phyloP scores from a whole-genome alignment of 1,140 invertebrate species.

The Megalonaias nervosa region DNA sequence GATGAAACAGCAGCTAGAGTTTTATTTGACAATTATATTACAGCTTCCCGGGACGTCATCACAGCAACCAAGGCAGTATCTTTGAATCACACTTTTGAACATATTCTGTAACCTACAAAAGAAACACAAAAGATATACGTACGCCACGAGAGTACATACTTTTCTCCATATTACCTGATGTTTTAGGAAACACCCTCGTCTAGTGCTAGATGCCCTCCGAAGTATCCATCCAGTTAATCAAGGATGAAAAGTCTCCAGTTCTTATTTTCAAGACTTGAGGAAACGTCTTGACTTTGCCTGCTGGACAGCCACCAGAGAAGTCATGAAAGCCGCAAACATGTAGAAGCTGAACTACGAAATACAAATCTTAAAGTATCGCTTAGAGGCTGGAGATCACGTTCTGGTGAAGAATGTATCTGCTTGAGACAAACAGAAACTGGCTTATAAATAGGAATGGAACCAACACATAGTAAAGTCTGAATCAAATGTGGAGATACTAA shows the following conservation, averaged over 20 bases:
- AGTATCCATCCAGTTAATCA: slow-evolving; percentile 6
- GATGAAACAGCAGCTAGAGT: slow-evolving; percentile 26
- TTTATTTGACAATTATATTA: slow-evolving; percentile 18
- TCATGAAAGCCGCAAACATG: neutral
- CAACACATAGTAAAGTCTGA: slow-evolving; percentile 12
- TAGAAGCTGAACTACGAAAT: slow-evolving; percentile 2
- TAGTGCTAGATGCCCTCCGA: slow-evolving; percentile 29
- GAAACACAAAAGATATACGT: slow-evolving; percentile 33
- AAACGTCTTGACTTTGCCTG: slow-evolving; percentile 8
- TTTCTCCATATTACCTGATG: slow-evolving; percentile 35
- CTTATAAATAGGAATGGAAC: slow-evolving; percentile 27
- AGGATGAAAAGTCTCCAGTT: neutral
- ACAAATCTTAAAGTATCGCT: neutral
- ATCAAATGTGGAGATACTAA: slow-evolving; percentile 21
- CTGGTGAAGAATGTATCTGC: slow-evolving; percentile 10
- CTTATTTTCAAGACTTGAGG: slow-evolving; percentile 6
- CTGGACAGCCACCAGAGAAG: slow-evolving; percentile 3
- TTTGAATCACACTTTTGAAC: neutral
- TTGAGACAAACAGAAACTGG: slow-evolving; percentile 30
- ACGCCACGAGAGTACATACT: slow-evolving; percentile 33
- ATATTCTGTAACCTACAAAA: slow-evolving; percentile 35
- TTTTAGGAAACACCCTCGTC: slow-evolving; percentile 35
- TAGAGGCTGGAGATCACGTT: slow-evolving; percentile 13
- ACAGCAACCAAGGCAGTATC: slow-evolving; percentile 26
- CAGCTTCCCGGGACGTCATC: slow-evolving; percentile 17